Evolutionary conservation across 2,113 vertebrate species (phyloP).

Genomic region (Rhinopithecus roxellana): DNA sequence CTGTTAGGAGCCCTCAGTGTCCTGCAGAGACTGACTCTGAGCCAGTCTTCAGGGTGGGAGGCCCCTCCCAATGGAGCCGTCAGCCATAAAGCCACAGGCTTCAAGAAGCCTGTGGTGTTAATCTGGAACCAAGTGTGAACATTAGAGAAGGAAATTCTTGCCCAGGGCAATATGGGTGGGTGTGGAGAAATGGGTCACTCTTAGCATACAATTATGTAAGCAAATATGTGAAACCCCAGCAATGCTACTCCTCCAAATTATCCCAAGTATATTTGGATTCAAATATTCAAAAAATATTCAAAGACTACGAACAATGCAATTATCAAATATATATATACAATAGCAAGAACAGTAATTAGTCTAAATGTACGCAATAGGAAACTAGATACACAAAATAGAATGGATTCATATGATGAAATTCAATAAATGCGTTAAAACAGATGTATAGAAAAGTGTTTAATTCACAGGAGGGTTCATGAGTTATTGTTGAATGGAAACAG

Average conservation of each 20-base stretch:
- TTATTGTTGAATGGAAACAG: not conserved
- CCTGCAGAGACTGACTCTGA: not conserved
- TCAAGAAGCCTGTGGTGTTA: not conserved
- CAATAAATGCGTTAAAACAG: not conserved
- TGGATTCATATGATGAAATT: not conserved
- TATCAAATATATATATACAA: too few species aligned
- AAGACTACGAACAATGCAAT: not conserved
- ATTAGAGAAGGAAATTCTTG: not conserved
- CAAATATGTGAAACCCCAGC: not conserved
- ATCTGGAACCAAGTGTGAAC: not conserved
- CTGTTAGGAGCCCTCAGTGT: not conserved
- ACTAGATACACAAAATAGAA: not conserved
- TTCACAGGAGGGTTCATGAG: not conserved
- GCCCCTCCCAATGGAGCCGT: accelerated
- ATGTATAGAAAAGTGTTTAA: not conserved
- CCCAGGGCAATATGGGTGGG: accelerated
- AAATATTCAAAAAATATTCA: too few species aligned
- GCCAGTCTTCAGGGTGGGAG: not conserved
- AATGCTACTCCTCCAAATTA: not conserved
- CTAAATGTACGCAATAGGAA: not conserved
- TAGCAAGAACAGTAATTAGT: not conserved
- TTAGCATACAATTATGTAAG: accelerated
- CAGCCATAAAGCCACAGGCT: too few species aligned
- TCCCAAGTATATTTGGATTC: not conserved
- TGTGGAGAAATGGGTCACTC: not conserved